Evolutionary conservation across 1,140 invertebrate species (phyloP).

Genomic region (Phocides pigmalion): DNA sequence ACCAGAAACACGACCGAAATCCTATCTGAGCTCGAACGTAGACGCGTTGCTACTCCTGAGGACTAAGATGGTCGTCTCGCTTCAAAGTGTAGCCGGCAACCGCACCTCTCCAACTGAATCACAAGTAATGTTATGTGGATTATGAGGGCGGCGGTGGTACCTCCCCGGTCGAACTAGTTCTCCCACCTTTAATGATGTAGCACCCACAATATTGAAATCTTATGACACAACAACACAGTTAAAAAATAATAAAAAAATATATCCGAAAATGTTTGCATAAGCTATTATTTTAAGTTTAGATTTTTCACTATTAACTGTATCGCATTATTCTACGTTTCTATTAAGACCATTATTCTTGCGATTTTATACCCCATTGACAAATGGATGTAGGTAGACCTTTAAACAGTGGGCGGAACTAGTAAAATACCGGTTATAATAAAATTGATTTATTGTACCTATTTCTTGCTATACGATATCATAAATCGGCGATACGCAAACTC

Average conservation of each 20-base stretch:
- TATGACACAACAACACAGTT: neutral
- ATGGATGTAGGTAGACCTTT: conserved; percentile 26
- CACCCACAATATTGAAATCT: no score
- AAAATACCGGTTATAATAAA: conserved; percentile 36
- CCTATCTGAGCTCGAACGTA: no score
- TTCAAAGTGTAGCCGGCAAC: no score
- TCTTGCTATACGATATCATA: conserved; percentile 15
- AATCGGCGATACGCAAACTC: conserved; percentile 26
- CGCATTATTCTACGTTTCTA: conserved; percentile 24
- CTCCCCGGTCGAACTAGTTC: no score
- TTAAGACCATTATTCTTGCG: conserved; percentile 32
- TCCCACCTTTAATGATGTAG: no score
- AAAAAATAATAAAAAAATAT: conserved; percentile 2
- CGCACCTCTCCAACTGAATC: no score
- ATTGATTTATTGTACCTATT: conserved; percentile 30
- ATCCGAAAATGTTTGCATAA: conserved; percentile 1
- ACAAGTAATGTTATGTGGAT: no score
- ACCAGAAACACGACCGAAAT: no score
- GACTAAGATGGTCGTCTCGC: no score
- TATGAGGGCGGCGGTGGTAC: no score
- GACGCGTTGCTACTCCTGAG: no score
- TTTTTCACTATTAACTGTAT: conserved; percentile 24
- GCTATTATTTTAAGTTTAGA: conserved; percentile 5
- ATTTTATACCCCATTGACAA: conserved; percentile 29
- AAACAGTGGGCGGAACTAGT: conserved; percentile 26